phyloP scores from a whole-genome alignment of 2,888 invertebrate species.

The Ichneumoninae sp. region DNA sequence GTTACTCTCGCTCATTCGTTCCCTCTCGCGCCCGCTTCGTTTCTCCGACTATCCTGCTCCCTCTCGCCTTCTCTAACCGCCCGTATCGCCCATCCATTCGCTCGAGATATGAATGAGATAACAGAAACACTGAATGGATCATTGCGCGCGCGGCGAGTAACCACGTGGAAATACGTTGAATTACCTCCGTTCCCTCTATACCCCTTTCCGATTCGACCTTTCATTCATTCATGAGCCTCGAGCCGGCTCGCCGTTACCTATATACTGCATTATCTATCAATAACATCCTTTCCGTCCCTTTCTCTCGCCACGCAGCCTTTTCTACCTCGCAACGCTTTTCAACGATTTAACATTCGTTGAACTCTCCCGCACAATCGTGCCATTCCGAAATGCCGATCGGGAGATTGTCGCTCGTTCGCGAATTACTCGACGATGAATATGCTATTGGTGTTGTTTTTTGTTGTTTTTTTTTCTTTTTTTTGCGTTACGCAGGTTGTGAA shows the following conservation, averaged over 20 bases:
- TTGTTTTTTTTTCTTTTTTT: background rate
- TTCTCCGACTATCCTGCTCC: conserved; percentile 38
- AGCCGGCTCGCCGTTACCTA: conserved; percentile 47
- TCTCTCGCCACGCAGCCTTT: conserved; percentile 18
- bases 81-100: conserved; percentile 68
- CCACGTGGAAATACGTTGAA: conserved; percentile 69
- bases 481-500: background rate
- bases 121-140: conserved; percentile 73
- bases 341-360: conserved; percentile 21
- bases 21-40: conserved; percentile 50
- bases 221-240: conserved; percentile 67
- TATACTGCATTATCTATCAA: conserved; percentile 49
- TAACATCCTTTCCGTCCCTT: conserved; percentile 34
- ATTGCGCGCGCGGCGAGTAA: conserved; percentile 68
- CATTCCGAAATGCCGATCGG: background rate
- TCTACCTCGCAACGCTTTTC: conserved; percentile 24
- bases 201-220: conserved; percentile 53
- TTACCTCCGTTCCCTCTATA: conserved; percentile 65
- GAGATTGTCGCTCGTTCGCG: background rate
- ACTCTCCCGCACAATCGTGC: conserved; percentile 22
- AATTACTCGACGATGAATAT: background rate
- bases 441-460: background rate
- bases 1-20: conserved; percentile 66
- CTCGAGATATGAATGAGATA: conserved; percentile 73
- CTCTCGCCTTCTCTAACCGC: conserved; percentile 60